A percentile compares a stretch with the other conserved stretches of the same genome.
Conservation (phyloP, 2,888 invertebrate genomes). For the Spisula subtruncata region DNA sequence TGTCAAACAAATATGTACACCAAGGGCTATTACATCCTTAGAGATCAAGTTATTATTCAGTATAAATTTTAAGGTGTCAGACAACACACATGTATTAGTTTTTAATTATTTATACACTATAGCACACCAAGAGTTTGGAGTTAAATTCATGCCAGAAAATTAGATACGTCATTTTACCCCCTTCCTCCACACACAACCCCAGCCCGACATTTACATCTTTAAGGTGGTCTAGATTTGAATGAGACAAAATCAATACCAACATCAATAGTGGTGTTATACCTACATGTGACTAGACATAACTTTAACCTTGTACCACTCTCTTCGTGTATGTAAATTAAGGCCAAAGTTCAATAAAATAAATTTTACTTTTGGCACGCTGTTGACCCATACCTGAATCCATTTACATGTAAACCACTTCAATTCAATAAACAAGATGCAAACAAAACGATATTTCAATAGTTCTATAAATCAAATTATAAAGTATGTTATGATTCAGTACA, state of each 20-base stretch:
- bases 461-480: neutral
- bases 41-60: neutral
- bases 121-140: too few relatives aligned
- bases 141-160: too few relatives aligned
- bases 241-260: neutral
- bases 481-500: neutral
- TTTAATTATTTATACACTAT: too few relatives aligned
- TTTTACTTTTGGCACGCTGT: neutral
- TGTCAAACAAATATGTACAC: neutral
- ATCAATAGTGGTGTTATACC: neutral
- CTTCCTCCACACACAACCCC: too few relatives aligned
- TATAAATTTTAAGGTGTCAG: conserved; percentile 21
- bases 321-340: neutral
- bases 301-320: neutral
- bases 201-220: neutral
- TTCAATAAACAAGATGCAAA: neutral
- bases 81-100: conserved; percentile 12
- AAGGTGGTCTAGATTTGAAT: neutral
- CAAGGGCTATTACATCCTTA: neutral
- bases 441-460: neutral
- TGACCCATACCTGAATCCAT: neutral
- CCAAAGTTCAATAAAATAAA: conserved; percentile 25
- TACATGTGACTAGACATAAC: neutral
- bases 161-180: too few relatives aligned
- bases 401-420: too few relatives aligned